Conservation (phyloP, 1,140 invertebrate species). For the Diuraphis noxia region DNA sequence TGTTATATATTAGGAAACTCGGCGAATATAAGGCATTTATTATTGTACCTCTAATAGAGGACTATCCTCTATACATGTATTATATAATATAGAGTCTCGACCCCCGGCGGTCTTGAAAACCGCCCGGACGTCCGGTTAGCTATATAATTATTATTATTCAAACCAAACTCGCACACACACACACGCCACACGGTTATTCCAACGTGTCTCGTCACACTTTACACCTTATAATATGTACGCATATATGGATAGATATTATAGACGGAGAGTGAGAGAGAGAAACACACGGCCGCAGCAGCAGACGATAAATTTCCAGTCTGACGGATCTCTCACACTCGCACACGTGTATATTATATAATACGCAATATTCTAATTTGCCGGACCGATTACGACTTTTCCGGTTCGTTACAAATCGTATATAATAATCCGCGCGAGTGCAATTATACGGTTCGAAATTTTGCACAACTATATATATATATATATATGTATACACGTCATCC, state of each 20-base stretch:
- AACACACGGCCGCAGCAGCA: background rate
- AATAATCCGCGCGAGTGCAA: conserved; percentile 10
- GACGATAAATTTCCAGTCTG: conserved; percentile 41
- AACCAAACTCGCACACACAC: background rate
- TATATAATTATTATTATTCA: conserved; percentile 28
- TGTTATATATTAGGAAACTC: background rate
- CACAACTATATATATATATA: too few species aligned
- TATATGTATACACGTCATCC: too few species aligned
- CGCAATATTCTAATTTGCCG: conserved; percentile 41
- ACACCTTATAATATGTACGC: background rate
- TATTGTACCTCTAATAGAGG: background rate
- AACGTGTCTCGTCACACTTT: background rate
- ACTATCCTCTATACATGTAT: background rate
- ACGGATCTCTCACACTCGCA: background rate
- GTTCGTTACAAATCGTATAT: conserved; percentile 39
- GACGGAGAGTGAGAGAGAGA: background rate
- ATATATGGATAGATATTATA: background rate
- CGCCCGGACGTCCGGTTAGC: conserved; percentile 31
- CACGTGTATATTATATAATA: background rate
- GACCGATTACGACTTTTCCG: conserved; percentile 43
- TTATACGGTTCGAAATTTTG: conserved; percentile 30
- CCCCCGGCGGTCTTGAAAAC: background rate
- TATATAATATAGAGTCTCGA: background rate
- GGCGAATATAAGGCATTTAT: background rate
- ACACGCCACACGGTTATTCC: background rate